Evolutionary conservation across 2,797 vertebrate genomes (phyloP), one percentile per base, ranked within the genome.

Genomic region (Sebastes hopkinsi): DNA sequence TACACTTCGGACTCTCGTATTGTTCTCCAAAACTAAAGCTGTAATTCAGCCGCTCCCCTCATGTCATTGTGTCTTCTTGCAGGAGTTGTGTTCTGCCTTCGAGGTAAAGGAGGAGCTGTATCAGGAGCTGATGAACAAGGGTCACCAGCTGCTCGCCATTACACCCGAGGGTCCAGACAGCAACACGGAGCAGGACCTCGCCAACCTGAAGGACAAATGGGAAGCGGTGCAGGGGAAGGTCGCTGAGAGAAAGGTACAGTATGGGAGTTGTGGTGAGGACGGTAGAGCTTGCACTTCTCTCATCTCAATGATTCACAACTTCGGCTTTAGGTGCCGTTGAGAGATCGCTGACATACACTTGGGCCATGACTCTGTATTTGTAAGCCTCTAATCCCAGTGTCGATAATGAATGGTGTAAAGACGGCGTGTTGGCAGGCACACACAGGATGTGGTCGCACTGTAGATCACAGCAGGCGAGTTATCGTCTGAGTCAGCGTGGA

Each of bases 161-260:
- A 96, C 93, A 64, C 96, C 96, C 0, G 95, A 96, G 72, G 95
- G 96, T 86, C 94, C 95, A 23, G 98, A 99, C 92, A 97, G 96
- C 92, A 99, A 97, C 36, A 96, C 96, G 9, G 97, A 99, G 81
- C 97, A 97, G 88, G 98, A 99, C 94, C 97, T 99, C 72, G 88
- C 93, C 91, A 97, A 97, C 94, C 93, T 99, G 87, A 97, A 96
- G 93, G 97, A 98, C 87, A 99, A 99, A 89, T 99, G 99, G 98
- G 97, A 98, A 74, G 94, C 95, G 0, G 97, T 99, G 77, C 95
- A 97, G 92, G 95, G 94, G 67, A 99, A 99, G 92, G 96, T 98
- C 77, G 88, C 93, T 25, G 98, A 99, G 89, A 97, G 96, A 94
- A 99, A 98, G 95, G 99, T 99, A 38, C 36, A 38, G 12, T 38